These are phyloP conservation scores for Elephas maximus DNA, from an alignment of 2,113 vertebrate species.

Conservation along the genomic window DNA sequence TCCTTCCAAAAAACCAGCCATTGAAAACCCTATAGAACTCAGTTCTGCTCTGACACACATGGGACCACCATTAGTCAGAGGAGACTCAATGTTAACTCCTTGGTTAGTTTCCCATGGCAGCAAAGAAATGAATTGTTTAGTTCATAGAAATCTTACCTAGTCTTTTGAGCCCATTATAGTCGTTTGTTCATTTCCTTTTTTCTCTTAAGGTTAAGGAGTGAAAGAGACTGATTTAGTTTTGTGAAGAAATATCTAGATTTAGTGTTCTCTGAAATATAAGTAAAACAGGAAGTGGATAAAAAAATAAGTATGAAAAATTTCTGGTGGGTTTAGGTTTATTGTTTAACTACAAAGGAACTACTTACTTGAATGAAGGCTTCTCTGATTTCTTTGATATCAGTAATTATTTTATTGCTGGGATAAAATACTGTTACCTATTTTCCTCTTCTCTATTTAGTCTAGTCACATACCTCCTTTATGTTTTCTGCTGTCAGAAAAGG, in stretches of 20 bases:
- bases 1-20: neutral
- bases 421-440: neutral
- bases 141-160: neutral
- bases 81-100: neutral
- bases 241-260: slow-evolving; percentile 2
- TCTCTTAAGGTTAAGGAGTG: neutral
- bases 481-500: neutral
- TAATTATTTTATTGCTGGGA: neutral
- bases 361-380: neutral
- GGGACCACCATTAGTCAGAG: neutral
- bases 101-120: neutral
- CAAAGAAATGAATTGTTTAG: neutral
- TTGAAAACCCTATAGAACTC: neutral
- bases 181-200: neutral
- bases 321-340: neutral
- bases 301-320: neutral
- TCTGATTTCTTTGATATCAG: neutral
- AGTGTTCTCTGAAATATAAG: slow-evolving; percentile 24
- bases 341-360: neutral
- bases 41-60: neutral
- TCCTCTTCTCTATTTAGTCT: neutral
- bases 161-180: neutral
- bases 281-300: slow-evolving; percentile 26
- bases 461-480: neutral
- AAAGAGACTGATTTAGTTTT: neutral